These are phyloP conservation scores for Meteorus colon DNA, from an alignment of 2,888 invertebrate species.

Conservation along the genomic window DNA sequence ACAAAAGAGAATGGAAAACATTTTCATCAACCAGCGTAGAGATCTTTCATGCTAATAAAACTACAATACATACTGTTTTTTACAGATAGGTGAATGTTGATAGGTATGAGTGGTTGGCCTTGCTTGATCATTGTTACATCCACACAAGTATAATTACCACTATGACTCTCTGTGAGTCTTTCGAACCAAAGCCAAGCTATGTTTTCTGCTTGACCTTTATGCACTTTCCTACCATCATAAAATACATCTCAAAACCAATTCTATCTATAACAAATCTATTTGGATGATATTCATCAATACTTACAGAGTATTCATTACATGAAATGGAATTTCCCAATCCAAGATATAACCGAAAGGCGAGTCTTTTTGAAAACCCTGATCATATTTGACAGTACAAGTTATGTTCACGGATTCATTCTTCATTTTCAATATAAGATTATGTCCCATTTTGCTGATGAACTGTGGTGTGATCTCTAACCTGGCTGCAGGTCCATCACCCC, in stretches of 20 bases:
- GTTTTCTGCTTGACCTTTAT: slow-evolving; percentile 52
- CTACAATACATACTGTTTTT: slow-evolving; percentile 56
- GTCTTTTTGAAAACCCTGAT: slow-evolving; percentile 50
- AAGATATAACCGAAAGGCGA: slow-evolving; percentile 49
- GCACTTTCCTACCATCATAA: slow-evolving; percentile 50
- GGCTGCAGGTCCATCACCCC: slow-evolving; percentile 43
- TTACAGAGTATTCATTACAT: slow-evolving; percentile 51
- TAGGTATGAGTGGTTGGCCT: slow-evolving; percentile 46
- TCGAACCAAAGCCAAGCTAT: slow-evolving; percentile 58
- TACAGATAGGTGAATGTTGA: slow-evolving; percentile 54
- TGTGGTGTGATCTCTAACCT: slow-evolving; percentile 55
- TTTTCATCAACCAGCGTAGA: background rate
- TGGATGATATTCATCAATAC: slow-evolving; percentile 3
- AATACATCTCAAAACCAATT: no score
- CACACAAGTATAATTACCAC: slow-evolving; percentile 60
- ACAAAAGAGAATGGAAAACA: slow-evolving; percentile 22
- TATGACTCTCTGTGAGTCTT: slow-evolving; percentile 57
- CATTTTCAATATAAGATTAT: slow-evolving; percentile 55
- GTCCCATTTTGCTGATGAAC: slow-evolving; percentile 48
- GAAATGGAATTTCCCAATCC: slow-evolving; percentile 53
- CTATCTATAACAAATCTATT: no score
- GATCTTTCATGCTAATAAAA: no score
- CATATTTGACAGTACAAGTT: slow-evolving; percentile 58
- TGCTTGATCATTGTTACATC: slow-evolving; percentile 49
- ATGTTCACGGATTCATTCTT: slow-evolving; percentile 62